A percentile compares a stretch with the other conserved stretches of the same genome.
phyloP scores from a whole-genome alignment of 2,113 vertebrate genomes.

The Bothrops jararaca region DNA sequence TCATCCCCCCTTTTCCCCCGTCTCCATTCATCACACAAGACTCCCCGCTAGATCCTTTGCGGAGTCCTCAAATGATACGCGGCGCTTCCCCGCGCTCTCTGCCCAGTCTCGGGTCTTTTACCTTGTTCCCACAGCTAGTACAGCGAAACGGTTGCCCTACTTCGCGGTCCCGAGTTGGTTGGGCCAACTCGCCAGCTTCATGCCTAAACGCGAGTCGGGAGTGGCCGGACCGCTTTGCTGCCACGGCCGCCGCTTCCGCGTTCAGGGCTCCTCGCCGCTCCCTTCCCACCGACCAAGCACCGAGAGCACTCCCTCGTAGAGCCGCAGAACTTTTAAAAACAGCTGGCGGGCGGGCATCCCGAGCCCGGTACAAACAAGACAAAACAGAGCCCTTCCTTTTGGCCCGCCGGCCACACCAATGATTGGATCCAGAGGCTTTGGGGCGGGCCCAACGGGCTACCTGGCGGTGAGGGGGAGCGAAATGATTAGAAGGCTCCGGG shows the following conservation, averaged over 20 bases:
- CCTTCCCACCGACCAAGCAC: neutral
- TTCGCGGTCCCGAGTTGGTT: neutral
- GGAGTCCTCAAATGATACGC: neutral
- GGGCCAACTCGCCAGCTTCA: conserved; percentile 42
- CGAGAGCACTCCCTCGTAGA: neutral
- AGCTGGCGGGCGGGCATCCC: neutral
- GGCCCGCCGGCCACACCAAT: neutral
- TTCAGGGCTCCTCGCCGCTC: neutral
- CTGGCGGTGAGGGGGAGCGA: neutral
- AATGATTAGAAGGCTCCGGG: neutral
- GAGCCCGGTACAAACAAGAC: conserved; percentile 17
- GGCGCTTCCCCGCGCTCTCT: neutral
- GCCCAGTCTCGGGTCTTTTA: neutral
- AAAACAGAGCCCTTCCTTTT: neutral
- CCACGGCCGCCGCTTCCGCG: too few relatives aligned
- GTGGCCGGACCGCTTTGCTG: accelerated
- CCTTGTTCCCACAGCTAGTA: conserved; percentile 32
- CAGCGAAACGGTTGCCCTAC: neutral
- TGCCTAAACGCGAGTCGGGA: neutral
- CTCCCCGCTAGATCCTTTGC: neutral
- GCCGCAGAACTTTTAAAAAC: neutral
- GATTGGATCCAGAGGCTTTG: neutral
- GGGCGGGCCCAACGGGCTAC: neutral
- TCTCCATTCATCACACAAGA: neutral
- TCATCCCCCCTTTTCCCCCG: accelerated